Percentiles rank a stretch among this genome's conserved stretches.
These are phyloP conservation scores for Enteromius paludinosus DNA, from an alignment of 2,797 vertebrate species.

Conservation along the genomic window DNA sequence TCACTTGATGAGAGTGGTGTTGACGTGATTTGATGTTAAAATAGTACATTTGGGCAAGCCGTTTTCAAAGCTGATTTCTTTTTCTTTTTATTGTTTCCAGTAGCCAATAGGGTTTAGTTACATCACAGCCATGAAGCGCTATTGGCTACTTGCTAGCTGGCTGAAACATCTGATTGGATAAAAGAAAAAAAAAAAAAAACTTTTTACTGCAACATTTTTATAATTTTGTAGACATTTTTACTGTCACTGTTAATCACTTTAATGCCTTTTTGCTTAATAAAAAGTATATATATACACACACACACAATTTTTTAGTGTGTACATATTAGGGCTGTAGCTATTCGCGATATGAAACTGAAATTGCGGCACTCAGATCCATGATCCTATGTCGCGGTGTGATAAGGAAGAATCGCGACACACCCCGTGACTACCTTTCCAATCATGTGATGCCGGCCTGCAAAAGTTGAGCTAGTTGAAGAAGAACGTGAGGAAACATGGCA, in stretches of 20 bases:
- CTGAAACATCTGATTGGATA: not conserved
- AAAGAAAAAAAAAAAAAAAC: not conserved
- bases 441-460: no score
- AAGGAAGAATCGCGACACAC: no score
- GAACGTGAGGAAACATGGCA: no score
- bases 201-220: not conserved
- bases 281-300: no score
- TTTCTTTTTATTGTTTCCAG: not conserved
- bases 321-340: no score
- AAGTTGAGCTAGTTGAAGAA: no score
- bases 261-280: not conserved
- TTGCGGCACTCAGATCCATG: no score
- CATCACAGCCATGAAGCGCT: not conserved
- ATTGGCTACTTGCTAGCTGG: not conserved
- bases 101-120: conserved; percentile 5
- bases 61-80: not conserved
- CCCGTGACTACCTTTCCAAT: no score
- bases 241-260: not conserved
- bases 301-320: no score
- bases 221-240: not conserved
- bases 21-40: not conserved
- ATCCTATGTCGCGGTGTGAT: no score
- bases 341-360: no score
- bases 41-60: not conserved
- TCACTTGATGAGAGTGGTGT: not conserved